Conservation (phyloP, 1,140 invertebrate species). For the Charaxes varanes region DNA sequence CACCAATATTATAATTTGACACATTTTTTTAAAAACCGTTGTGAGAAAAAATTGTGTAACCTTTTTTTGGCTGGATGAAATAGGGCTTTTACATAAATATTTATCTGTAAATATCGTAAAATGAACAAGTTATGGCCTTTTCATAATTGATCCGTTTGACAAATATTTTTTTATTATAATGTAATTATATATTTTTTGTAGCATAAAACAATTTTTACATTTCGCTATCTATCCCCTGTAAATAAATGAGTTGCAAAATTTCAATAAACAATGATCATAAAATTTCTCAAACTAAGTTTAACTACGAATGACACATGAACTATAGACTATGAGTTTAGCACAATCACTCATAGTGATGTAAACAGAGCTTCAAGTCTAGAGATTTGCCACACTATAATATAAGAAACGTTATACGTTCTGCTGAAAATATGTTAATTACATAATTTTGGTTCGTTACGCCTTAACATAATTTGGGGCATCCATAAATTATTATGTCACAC, state of each 20-base stretch:
- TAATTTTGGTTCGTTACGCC: neutral
- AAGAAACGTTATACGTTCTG: conserved; percentile 9
- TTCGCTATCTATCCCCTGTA: conserved; percentile 19
- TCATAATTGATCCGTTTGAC: neutral
- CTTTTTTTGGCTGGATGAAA: no score
- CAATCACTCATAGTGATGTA: conserved; percentile 69
- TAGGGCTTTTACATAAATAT: no score
- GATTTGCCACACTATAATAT: conserved; percentile 21
- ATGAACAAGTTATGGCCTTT: neutral
- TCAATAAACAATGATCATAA: conserved; percentile 7
- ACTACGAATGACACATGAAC: conserved; percentile 46
- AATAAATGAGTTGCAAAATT: conserved; percentile 17
- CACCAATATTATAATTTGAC: neutral
- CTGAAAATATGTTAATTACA: neutral
- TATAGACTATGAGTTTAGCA: conserved; percentile 70
- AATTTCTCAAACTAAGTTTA: conserved; percentile 34
- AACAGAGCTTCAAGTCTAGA: conserved; percentile 39
- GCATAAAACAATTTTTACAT: conserved; percentile 11
- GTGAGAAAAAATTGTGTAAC: no score
- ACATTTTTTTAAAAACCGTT: neutral
- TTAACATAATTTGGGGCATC: no score
- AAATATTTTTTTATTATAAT: conserved; percentile 3
- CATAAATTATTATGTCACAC: no score
- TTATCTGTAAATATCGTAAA: conserved; percentile 3
- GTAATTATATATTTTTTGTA: neutral